A percentile compares a stretch with the other conserved stretches of the same genome.
These are phyloP conservation scores for Periplaneta americana DNA, from an alignment of 1,140 invertebrate species.

Conservation along the genomic window DNA sequence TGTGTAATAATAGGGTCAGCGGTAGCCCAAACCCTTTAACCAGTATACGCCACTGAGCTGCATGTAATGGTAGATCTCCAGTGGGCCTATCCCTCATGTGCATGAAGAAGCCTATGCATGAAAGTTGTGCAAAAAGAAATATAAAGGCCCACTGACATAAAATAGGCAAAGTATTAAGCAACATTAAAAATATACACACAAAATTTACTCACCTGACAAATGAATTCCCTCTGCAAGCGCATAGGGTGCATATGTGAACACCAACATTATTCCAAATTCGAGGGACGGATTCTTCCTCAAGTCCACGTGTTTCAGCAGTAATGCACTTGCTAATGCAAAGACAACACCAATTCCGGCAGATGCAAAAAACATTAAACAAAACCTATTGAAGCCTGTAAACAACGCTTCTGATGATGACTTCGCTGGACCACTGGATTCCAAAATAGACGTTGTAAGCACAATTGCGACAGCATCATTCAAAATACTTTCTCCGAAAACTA, in stretches of 20 bases:
- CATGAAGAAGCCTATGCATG: no score
- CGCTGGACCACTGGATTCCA: slow-evolving; percentile 66
- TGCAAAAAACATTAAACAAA: slow-evolving; percentile 97
- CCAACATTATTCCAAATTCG: slow-evolving; percentile 97
- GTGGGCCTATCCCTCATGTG: no score
- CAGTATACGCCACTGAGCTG: no score
- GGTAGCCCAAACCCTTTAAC: no score
- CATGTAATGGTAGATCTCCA: no score
- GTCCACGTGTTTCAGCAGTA: slow-evolving; percentile 94
- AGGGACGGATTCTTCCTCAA: slow-evolving; percentile 95
- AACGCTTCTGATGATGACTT: slow-evolving; percentile 77
- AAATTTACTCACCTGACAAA: slow-evolving; percentile 67
- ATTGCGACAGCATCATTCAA: slow-evolving; percentile 98
- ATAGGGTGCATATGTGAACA: slow-evolving; percentile 98
- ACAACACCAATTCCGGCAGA: slow-evolving; percentile 95
- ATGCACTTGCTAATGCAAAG: slow-evolving; percentile 89
- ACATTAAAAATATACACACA: neutral
- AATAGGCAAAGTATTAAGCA: no score
- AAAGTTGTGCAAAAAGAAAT: no score
- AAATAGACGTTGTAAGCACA: slow-evolving; percentile 86
- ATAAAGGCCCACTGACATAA: no score
- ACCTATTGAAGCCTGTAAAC: slow-evolving; percentile 83
- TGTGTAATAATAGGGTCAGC: no score
- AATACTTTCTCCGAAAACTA: slow-evolving; percentile 97
- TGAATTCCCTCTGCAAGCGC: slow-evolving; percentile 96